Evolutionary conservation across 1,140 invertebrate species (phyloP), one percentile per base, ranked within the genome.

Genomic region (Hyphantria cunea): DNA sequence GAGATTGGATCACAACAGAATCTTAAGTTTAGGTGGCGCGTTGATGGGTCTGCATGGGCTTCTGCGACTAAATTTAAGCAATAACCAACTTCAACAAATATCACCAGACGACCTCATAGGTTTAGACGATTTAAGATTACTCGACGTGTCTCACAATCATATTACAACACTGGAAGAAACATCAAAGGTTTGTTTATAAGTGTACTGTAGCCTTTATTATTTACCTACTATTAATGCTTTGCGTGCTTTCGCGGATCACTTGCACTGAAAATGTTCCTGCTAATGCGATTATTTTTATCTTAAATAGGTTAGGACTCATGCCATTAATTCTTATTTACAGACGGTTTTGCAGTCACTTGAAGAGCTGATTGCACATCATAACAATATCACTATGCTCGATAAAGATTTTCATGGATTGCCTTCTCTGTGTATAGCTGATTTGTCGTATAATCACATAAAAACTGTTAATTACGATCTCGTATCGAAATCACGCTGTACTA

Each of bases 361-460:
- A 77, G 93, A 95, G 67, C 78, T 97, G n/a, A 93, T 94, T 56
- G 95, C 94, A 3, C 94, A 94, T 31, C 93, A 95, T 76, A 96
- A 97, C 79, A 93, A 93, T 44, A 86, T 97, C 2, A 94, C 93
- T 4, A 86, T 93, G 32, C 88, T 96, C 56, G 94, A 96, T 32
- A 93, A 93, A 70, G 95, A 96, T 82, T 96, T 97, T 78, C 95
- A 96, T 66, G 95, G 95, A 0, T 90, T 96, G 50, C 95, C 95
- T 0, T 93, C 93, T 0, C 88, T 97, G 3, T 97, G 96, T 75
- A 93, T 93, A 76, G 95, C 95, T 0, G 95, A 96, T 80, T 85
- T 97, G 0, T 95, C 94, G 3, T 93, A 94, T 68, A 97, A 97
- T 78, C 92, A 93, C 58, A 96, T 97, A 64, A 88, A 92, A 33